These are phyloP conservation scores for Anagrus nilaparvatae DNA, from an alignment of 1,140 invertebrate species.

Conservation along the genomic window DNA sequence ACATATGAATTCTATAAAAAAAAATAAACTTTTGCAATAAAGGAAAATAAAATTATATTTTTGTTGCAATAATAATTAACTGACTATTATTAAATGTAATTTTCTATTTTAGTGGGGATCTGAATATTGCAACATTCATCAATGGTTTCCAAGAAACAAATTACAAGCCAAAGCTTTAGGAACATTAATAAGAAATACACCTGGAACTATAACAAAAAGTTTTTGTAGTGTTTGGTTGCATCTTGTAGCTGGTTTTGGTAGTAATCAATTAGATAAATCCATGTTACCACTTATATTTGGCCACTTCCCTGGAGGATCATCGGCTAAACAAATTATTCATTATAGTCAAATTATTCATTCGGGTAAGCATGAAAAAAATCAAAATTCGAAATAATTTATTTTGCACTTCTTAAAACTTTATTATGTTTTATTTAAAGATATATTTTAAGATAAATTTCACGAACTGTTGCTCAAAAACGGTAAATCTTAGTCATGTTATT, in stretches of 20 bases:
- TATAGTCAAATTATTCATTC: slow-evolving; percentile 45
- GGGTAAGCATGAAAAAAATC: slow-evolving; percentile 21
- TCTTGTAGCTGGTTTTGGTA: slow-evolving; percentile 37
- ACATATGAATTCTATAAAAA: too few relatives aligned
- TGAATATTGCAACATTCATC: slow-evolving; percentile 35
- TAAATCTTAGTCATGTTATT: too few relatives aligned
- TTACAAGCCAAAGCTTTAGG: slow-evolving; percentile 30
- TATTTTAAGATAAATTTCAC: too few relatives aligned
- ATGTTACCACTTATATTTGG: slow-evolving; percentile 50
- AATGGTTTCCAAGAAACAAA: slow-evolving; percentile 35
- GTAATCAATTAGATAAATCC: slow-evolving; percentile 36
- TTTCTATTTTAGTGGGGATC: slow-evolving; percentile 35
- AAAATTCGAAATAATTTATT: background rate
- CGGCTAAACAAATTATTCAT: slow-evolving; percentile 54
- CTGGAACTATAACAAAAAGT: slow-evolving; percentile 29
- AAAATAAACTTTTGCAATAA: too few relatives aligned
- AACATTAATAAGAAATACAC: slow-evolving; percentile 33
- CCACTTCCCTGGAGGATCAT: slow-evolving; percentile 65
- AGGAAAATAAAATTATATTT: too few relatives aligned
- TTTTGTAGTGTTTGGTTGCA: slow-evolving; percentile 35
- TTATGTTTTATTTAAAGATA: too few relatives aligned
- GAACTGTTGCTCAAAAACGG: too few relatives aligned
- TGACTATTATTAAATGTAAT: slow-evolving; percentile 10
- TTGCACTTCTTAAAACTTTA: too few relatives aligned
- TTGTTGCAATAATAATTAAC: too few relatives aligned